phyloP scores from a whole-genome alignment of 2,888 invertebrate species.

The Dermolepida albohirtum region DNA sequence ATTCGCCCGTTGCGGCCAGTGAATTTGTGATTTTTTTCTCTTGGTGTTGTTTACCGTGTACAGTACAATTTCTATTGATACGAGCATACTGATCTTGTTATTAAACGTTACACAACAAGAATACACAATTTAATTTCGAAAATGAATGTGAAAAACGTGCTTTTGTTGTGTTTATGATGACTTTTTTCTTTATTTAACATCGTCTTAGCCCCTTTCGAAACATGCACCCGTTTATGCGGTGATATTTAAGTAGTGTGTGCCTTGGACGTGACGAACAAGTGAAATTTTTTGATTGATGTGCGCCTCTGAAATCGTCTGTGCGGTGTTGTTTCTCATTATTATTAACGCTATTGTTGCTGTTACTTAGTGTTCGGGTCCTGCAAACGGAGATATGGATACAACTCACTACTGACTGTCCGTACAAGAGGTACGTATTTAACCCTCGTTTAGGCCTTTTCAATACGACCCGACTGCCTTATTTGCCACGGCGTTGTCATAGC shows the following conservation, averaged over 20 bases:
- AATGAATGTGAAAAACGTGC: conserved; percentile 5
- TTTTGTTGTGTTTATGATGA: conserved; percentile 10
- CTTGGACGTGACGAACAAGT: conserved; percentile 33
- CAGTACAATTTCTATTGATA: conserved; percentile 18
- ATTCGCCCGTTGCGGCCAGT: conserved; percentile 26
- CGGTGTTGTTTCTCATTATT: conserved; percentile 19
- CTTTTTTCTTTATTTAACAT: not conserved
- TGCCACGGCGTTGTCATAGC: conserved; percentile 37
- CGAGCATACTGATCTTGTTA: not conserved
- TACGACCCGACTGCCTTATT: conserved; percentile 15
- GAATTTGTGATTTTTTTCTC: conserved; percentile 39
- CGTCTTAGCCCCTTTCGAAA: not conserved
- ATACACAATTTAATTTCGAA: conserved; percentile 1
- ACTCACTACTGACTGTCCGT: conserved; percentile 5
- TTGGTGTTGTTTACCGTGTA: conserved; percentile 1
- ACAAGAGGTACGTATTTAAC: conserved; percentile 21
- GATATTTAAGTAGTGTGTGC: conserved; percentile 13
- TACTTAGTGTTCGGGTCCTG: not conserved
- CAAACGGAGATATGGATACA: conserved; percentile 22
- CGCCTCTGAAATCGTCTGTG: conserved; percentile 14
- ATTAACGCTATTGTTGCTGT: conserved; percentile 2
- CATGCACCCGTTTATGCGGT: not conserved
- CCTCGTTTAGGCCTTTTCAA: conserved; percentile 26
- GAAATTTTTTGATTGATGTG: conserved; percentile 36
- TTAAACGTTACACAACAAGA: not conserved